Conservation (phyloP, 2,888 invertebrate species). For the Polylopha cassiicola region DNA sequence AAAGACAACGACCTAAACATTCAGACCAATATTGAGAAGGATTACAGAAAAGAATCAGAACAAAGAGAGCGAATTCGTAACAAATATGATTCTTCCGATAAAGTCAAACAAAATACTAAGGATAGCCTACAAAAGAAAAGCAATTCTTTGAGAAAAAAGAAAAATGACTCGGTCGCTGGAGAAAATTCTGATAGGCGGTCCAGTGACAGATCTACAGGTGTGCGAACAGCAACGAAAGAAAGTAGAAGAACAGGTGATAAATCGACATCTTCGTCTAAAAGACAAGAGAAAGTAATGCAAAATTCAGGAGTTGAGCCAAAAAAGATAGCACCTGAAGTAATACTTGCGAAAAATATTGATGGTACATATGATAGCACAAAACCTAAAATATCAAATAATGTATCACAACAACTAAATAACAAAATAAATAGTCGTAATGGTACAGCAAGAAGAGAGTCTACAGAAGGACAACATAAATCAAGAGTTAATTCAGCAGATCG, state of each 20-base stretch:
- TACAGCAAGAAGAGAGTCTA: conserved; percentile 8
- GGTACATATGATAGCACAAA: too few relatives aligned
- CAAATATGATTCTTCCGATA: conserved; percentile 16
- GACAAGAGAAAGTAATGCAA: too few relatives aligned
- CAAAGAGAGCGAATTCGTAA: conserved; percentile 20
- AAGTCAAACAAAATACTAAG: conserved; percentile 16
- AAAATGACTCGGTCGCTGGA: conserved; percentile 12
- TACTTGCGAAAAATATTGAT: too few relatives aligned
- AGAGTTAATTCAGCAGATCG: conserved; percentile 18
- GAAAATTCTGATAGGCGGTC: conserved; percentile 5
- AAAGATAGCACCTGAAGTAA: too few relatives aligned
- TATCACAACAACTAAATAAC: conserved; percentile 10
- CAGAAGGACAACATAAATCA: conserved; percentile 11
- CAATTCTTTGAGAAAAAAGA: conserved; percentile 24
- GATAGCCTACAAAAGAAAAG: conserved; percentile 24
- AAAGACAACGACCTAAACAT: neutral
- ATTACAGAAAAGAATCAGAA: neutral
- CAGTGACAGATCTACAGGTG: neutral
- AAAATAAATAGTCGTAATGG: conserved; percentile 17
- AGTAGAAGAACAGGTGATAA: conserved; percentile 21
- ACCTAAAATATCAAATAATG: too few relatives aligned
- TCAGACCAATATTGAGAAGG: conserved; percentile 5
- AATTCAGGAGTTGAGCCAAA: too few relatives aligned
- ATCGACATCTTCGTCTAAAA: too few relatives aligned
- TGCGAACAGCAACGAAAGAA: conserved; percentile 15